Conservation (phyloP, 2,888 invertebrate species). For the Scaptomyza caliginosa region DNA sequence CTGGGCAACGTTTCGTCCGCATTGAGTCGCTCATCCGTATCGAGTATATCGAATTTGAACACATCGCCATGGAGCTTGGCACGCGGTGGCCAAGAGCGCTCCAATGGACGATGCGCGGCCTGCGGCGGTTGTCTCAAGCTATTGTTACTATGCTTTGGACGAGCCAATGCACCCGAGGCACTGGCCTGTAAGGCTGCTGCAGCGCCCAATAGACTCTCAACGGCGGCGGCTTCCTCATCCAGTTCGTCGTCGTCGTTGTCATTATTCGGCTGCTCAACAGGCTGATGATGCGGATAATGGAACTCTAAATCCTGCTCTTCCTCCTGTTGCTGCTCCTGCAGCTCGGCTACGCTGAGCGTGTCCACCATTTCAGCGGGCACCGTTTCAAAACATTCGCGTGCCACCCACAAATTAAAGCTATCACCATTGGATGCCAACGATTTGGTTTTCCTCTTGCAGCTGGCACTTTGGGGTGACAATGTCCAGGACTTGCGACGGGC, state of each 20-base stretch:
- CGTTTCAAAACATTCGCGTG: slow-evolving; percentile 83
- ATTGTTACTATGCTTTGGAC: slow-evolving; percentile 43
- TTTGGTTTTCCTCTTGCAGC: slow-evolving; percentile 88
- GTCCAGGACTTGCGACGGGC: slow-evolving; percentile 82
- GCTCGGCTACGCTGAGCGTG: slow-evolving; percentile 62
- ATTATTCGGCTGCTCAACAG: not conserved
- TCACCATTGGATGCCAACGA: slow-evolving; percentile 65
- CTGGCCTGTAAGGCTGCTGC: slow-evolving; percentile 80
- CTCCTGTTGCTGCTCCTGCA: slow-evolving; percentile 56
- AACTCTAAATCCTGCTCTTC: slow-evolving; percentile 66
- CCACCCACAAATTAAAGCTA: slow-evolving; percentile 83
- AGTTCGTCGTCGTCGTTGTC: slow-evolving; percentile 56
- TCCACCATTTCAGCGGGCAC: slow-evolving; percentile 82
- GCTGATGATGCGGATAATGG: slow-evolving; percentile 40
- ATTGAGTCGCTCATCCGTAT: slow-evolving; percentile 88
- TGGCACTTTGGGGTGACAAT: slow-evolving; percentile 82
- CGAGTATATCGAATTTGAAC: slow-evolving; percentile 93
- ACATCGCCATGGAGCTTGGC: slow-evolving; percentile 90
- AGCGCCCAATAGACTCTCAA: slow-evolving; percentile 80
- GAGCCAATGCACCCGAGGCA: slow-evolving; percentile 14
- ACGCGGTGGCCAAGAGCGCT: slow-evolving; percentile 89
- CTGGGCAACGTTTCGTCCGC: slow-evolving; percentile 43
- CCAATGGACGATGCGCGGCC: slow-evolving; percentile 89
- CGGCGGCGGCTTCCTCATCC: slow-evolving; percentile 76
- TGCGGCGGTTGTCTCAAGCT: slow-evolving; percentile 68